These are phyloP conservation scores for Diphyllodes magnificus DNA, from an alignment of 2,113 vertebrate species.

Conservation along the genomic window DNA sequence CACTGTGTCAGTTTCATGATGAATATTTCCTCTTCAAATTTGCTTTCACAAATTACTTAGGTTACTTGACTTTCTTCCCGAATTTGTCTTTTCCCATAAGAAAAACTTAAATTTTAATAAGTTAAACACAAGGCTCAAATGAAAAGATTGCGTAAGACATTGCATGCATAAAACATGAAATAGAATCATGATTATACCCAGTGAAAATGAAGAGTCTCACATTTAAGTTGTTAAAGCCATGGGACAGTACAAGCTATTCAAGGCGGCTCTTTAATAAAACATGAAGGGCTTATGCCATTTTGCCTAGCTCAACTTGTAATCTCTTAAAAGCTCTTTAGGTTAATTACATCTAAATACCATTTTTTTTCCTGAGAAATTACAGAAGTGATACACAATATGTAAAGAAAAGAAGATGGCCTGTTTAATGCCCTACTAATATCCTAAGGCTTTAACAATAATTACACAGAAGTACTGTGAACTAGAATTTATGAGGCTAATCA, in stretches of 20 bases:
- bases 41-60: not conserved
- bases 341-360: constrained; percentile 30
- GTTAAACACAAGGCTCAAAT: not conserved
- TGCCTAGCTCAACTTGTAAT: constrained; percentile 3
- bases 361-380: constrained; percentile 1
- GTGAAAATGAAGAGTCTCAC: not conserved
- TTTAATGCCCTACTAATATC: constrained; percentile 50
- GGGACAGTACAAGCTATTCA: not conserved
- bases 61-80: not conserved
- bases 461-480: constrained; percentile 45
- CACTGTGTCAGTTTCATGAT: not conserved
- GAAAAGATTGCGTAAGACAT: not conserved
- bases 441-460: constrained; percentile 60
- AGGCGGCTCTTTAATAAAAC: constrained; percentile 11
- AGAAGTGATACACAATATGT: constrained; percentile 13
- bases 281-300: not conserved
- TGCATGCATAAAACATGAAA: not conserved
- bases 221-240: not conserved
- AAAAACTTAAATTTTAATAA: not conserved
- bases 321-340: constrained; percentile 24
- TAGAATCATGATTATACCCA: not conserved
- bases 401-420: not conserved
- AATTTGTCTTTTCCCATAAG: not conserved
- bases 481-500: constrained; percentile 67
- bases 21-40: not conserved